Conservation (phyloP, 2,113 vertebrate genomes). For the Oryzias woworae region DNA sequence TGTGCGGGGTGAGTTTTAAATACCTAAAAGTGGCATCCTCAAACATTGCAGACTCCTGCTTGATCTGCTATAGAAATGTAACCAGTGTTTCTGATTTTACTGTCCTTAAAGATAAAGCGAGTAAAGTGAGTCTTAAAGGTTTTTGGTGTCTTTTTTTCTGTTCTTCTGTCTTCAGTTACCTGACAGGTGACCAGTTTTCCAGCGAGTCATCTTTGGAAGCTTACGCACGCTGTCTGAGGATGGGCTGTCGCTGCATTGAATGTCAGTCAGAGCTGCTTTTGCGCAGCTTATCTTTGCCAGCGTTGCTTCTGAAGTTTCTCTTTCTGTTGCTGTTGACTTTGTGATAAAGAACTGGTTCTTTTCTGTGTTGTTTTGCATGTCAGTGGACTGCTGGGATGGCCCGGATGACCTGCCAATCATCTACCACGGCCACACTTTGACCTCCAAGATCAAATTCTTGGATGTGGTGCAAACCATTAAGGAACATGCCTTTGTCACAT, state of each 20-base stretch:
- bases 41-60: no score
- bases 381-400: conserved; percentile 91
- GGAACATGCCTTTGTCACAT: conserved; percentile 86
- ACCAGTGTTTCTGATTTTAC: no score
- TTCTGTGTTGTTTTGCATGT: background rate
- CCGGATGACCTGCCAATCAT: conserved; percentile 88
- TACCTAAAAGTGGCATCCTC: no score
- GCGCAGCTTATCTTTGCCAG: background rate
- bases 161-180: conserved; percentile 70
- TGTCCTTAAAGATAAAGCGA: no score
- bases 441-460: conserved; percentile 90
- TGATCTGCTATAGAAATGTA: no score
- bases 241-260: conserved; percentile 89
- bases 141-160: background rate
- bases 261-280: conserved; percentile 58
- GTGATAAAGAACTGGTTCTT: background rate
- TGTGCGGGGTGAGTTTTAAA: no score
- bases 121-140: background rate
- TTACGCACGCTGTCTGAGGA: conserved; percentile 84
- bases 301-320: background rate
- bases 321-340: background rate
- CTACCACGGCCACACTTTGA: conserved; percentile 87
- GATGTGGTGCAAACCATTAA: conserved; percentile 88
- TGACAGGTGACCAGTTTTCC: conserved; percentile 89
- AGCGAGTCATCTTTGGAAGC: conserved; percentile 87